Evolutionary conservation across 2,888 invertebrate species (phyloP), one percentile per base, ranked within the genome.

Genomic region (Aphidius colemani): DNA sequence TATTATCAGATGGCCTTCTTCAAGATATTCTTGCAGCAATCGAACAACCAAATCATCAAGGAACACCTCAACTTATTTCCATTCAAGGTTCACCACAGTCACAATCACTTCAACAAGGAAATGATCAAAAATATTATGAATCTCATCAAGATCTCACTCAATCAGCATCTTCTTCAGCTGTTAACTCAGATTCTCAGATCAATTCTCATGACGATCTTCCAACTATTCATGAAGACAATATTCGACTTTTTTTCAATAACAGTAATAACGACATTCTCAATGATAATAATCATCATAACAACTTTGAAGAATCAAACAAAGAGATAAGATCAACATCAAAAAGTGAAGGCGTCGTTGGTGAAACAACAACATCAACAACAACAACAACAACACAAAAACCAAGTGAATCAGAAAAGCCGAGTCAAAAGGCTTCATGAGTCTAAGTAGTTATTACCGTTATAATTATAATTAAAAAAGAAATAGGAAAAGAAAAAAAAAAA

Each of bases 1-100:
- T 94, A 0, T 81, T 94, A 0, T 92, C 92, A 0, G 90, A 93
- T 75, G 93, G 91, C 1, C 83, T 94, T 0, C 79, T 94, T 1
- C 92, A 93, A 76, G 91, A 93, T 59, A 93, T 94, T 63, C 79
- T 94, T 3, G 88, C 91, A 66, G 94, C 93, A 0, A 93, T 94
- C 56, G 94, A 94, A 75, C 89, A 92, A 68, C 91, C 91, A 0
- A 74, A 72, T 6, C 68, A 68, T 3, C 18, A n/a, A 7, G 53
- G 56, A 5, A 57, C 39, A 11, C 45, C 30, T 6, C 76, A 74
- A 7, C 72, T 69, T 0, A 65, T 79, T 30, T 73, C 76, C 61
- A 64, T 78, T 43, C 76, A 81, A 65, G 75, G 72, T 7, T 57
- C 66, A 2, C 71, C 74, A 0, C 75, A 76, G 60, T 67, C 68